phyloP scores from a whole-genome alignment of 1,140 invertebrate genomes.

The Physella acuta region DNA sequence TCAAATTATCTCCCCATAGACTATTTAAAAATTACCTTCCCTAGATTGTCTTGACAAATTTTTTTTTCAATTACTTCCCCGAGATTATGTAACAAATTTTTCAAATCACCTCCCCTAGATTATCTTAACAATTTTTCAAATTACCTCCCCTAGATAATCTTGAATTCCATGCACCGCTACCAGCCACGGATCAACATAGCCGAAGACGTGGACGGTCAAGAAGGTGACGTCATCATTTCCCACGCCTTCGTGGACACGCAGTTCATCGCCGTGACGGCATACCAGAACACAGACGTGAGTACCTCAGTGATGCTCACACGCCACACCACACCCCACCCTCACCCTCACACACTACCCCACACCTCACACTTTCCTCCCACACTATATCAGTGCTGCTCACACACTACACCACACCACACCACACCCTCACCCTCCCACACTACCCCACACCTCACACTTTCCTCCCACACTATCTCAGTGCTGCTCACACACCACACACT shows the following conservation, averaged over 20 bases:
- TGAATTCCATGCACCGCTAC: slow-evolving; percentile 59
- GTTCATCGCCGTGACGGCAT: slow-evolving; percentile 97
- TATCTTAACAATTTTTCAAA: not conserved
- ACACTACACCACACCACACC: not conserved
- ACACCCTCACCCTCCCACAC: not conserved
- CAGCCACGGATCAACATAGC: slow-evolving; percentile 52
- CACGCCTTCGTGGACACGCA: slow-evolving; percentile 94
- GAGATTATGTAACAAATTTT: too few species aligned
- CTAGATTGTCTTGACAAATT: too few species aligned
- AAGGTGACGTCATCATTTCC: slow-evolving; percentile 49
- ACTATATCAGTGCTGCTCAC: not conserved
- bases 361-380: not conserved
- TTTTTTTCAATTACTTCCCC: too few species aligned
- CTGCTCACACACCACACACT: not conserved
- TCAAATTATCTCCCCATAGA: too few species aligned
- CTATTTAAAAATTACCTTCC: too few species aligned
- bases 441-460: not conserved
- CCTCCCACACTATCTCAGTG: too few species aligned
- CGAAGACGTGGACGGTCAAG: slow-evolving; percentile 30
- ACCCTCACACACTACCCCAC: not conserved
- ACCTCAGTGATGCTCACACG: too few species aligned
- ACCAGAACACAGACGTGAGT: slow-evolving; percentile 95
- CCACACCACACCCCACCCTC: too few species aligned
- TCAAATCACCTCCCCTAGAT: too few species aligned
- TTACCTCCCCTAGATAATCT: slow-evolving; percentile 37